Percentiles rank a stretch among this genome's conserved stretches.
Conservation (phyloP, 37 sponge, comb jelly and placozoan genomes). For the Beroe forskalii region DNA sequence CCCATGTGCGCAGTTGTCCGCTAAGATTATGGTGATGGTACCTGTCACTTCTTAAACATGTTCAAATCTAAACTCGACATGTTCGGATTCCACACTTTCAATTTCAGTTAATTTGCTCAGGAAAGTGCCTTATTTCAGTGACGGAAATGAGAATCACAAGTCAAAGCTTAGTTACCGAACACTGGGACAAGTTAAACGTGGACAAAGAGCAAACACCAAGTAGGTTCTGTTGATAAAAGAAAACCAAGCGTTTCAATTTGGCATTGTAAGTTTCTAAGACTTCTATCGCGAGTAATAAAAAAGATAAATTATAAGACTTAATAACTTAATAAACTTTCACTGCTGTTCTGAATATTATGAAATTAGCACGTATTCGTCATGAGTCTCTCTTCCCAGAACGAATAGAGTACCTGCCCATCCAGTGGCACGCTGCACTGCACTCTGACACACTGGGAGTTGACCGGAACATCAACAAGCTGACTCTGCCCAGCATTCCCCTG, state of each 20-base stretch:
- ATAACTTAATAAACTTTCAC: no score
- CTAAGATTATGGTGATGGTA: no score
- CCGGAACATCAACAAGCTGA: slow-evolving; percentile 71
- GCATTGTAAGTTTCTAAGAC: no score
- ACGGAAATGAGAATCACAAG: slow-evolving; percentile 30
- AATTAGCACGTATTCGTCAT: no score
- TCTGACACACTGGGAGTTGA: slow-evolving; percentile 79
- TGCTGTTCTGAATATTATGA: no score
- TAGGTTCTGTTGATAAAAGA: background rate
- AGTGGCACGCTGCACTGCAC: slow-evolving; percentile 86
- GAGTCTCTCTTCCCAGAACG: slow-evolving; percentile 66
- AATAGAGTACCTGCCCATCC: slow-evolving; percentile 93
- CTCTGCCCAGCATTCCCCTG: slow-evolving; percentile 80
- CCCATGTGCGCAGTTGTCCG: no score
- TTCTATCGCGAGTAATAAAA: no score
- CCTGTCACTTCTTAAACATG: no score
- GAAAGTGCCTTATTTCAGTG: background rate
- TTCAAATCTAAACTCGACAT: no score
- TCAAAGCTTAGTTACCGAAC: slow-evolving; percentile 14
- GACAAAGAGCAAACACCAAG: background rate
- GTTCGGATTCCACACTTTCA: background rate
- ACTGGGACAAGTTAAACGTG: slow-evolving; percentile 19
- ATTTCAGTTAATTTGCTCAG: background rate
- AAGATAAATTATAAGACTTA: no score
- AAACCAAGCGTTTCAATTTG: no score